phyloP scores from a whole-genome alignment of 2,888 invertebrate species.

The Morpho achilles region DNA sequence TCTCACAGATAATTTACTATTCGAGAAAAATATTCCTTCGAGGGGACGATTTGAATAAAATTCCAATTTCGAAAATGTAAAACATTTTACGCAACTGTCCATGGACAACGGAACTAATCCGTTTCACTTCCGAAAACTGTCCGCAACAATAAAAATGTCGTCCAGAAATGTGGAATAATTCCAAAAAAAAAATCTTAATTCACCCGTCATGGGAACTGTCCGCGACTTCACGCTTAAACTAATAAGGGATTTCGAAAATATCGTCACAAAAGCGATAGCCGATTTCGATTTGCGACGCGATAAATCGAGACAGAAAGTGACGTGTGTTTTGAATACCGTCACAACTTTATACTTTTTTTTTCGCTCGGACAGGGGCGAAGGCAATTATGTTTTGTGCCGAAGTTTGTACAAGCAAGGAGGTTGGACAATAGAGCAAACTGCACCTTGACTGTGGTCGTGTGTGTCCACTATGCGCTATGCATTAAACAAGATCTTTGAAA shows the following conservation, averaged over 20 bases:
- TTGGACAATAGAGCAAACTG: constrained; percentile 54
- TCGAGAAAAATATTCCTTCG: constrained; percentile 2
- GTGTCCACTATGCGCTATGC: constrained; percentile 40
- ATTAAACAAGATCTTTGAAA: background rate
- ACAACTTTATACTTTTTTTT: constrained; percentile 52
- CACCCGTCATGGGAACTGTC: constrained; percentile 75
- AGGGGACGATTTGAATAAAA: constrained; percentile 28
- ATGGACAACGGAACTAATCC: constrained; percentile 61
- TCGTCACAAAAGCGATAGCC: constrained; percentile 36
- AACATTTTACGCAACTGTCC: constrained; percentile 41
- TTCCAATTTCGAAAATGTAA: constrained; percentile 25
- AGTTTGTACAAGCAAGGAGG: constrained; percentile 48
- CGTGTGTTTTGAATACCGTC: constrained; percentile 75
- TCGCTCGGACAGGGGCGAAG: constrained; percentile 56
- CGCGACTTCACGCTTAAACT: constrained; percentile 61
- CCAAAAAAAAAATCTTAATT: constrained; percentile 50
- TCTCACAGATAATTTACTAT: constrained; percentile 9
- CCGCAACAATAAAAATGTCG: constrained; percentile 51
- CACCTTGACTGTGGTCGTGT: constrained; percentile 62
- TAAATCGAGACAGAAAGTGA: constrained; percentile 71
- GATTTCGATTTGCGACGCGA: constrained; percentile 57
- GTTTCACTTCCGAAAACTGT: constrained; percentile 57
- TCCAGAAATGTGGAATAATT: constrained; percentile 43
- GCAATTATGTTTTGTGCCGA: constrained; percentile 70
- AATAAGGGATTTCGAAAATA: constrained; percentile 56